These are phyloP conservation scores for Atherix ibis DNA, from an alignment of 2,888 invertebrate genomes.

Conservation along the genomic window DNA sequence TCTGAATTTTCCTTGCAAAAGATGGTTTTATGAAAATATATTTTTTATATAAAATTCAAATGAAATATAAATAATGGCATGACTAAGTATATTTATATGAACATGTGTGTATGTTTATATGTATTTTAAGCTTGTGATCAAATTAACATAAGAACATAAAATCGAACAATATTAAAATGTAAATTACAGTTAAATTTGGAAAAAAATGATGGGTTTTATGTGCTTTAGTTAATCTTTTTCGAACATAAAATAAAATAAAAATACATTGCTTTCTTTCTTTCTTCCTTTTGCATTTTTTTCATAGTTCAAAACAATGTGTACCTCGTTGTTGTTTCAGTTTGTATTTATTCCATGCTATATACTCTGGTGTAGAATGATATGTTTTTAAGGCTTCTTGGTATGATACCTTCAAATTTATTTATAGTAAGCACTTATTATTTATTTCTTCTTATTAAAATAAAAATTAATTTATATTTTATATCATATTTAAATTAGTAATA, in stretches of 20 bases:
- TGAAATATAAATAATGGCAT: slow-evolving; percentile 4
- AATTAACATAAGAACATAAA: slow-evolving; percentile 2
- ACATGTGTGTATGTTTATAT: slow-evolving; percentile 5
- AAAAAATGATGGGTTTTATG: too few relatives aligned
- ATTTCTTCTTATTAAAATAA: too few relatives aligned
- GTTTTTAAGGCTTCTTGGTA: slow-evolving; percentile 14
- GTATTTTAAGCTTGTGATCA: slow-evolving; percentile 2
- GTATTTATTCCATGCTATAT: slow-evolving; percentile 14
- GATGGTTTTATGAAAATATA: background rate
- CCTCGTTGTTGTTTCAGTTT: slow-evolving; percentile 13
- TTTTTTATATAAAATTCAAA: slow-evolving; percentile 3
- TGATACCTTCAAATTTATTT: slow-evolving; percentile 11
- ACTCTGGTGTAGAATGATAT: slow-evolving; percentile 13
- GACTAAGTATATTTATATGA: slow-evolving; percentile 4
- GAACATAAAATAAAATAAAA: background rate
- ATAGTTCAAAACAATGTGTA: too few relatives aligned
- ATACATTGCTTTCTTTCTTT: background rate
- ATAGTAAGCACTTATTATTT: slow-evolving; percentile 2
- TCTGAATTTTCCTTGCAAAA: too few relatives aligned
- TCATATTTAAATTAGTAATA: too few relatives aligned
- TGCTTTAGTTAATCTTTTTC: background rate
- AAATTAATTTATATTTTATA: too few relatives aligned
- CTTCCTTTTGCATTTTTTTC: slow-evolving; percentile 4
- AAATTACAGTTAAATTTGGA: too few relatives aligned
- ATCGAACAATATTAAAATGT: background rate